Base-by-base conservation (phyloP, 2,888 invertebrate species). In the Hedychridium roseum region DNA sequence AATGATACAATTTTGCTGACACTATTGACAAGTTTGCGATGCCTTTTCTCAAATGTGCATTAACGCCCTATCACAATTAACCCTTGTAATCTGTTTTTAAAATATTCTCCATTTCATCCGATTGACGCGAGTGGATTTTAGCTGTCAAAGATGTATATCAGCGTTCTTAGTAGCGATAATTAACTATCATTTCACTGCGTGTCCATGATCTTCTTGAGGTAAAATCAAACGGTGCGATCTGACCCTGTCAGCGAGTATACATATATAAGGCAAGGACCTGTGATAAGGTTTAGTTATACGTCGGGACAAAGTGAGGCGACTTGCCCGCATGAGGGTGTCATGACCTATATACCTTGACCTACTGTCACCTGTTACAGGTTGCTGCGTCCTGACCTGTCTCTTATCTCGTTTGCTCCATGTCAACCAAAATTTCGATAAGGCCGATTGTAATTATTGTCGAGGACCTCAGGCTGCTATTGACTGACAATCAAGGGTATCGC, bases 311-410 rank as follows among this genome's bases (percentile, higher is more conserved):
- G 58, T 51, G 59, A 63, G 55, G 57, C 57, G 61, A 54, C 60
- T 57, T 58, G 57, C 78, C 78, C 78, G 78, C 78, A 78, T 78
- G 78, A 76, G 78, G 78, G 78, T 73, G 67, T 57, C 63, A 57
- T 74, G 71, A 68, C 72, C 73, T 51, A 78, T 68, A 78, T 78
- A 78, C 78, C 78, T 78, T 78, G 78, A 76, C 76, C 74, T 64
- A 71, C 70, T 74, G 71, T 69, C 58, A 52, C 43, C 47, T 59
- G 68, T 70, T 65, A 71, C 71, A 68, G 64, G 68, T 71, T 60
- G 50, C 43, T 50, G 39, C 36, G 59, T 47, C 43, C 48, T 51
- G 51, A n/a, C n/a, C 52, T 46, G 52, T 51, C 57, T 47, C 56
- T 64, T 68, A 67, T 68, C 67, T 58, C 18, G 43, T 52, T 54